phyloP scores from a whole-genome alignment of 2,113 vertebrate species.

The Gavia stellata region DNA sequence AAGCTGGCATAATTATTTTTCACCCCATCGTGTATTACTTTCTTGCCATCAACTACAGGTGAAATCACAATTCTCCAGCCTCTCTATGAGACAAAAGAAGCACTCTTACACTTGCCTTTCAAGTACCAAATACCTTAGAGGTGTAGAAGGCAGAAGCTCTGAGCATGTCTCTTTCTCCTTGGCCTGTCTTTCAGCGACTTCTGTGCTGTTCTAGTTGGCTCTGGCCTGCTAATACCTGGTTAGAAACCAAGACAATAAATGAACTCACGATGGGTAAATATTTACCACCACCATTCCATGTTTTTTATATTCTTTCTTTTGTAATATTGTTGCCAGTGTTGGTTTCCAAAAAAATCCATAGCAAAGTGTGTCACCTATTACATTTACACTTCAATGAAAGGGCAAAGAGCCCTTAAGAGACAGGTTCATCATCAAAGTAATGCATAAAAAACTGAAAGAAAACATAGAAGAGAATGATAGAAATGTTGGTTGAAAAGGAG shows the following conservation, averaged over 20 bases:
- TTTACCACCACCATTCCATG: neutral
- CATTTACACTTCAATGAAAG: conserved; percentile 9
- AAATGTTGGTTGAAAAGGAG: neutral
- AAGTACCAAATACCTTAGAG: neutral
- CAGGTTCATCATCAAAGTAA: neutral
- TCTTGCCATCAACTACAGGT: neutral
- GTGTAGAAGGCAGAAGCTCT: neutral
- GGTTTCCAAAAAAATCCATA: neutral
- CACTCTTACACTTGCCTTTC: neutral
- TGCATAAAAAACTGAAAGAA: neutral
- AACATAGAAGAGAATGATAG: neutral
- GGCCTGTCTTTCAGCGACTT: neutral
- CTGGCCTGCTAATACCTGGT: neutral
- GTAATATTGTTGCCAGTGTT: neutral
- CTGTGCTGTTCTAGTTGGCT: neutral
- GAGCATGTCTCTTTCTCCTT: neutral
- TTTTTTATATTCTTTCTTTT: neutral
- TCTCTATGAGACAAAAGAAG: neutral
- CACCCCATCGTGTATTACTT: neutral
- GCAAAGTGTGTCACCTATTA: neutral
- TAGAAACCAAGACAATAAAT: neutral
- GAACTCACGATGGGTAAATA: neutral
- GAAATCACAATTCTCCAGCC: neutral
- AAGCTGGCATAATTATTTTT: neutral
- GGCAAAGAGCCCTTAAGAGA: neutral